Evolutionary conservation across 2,113 vertebrate species (phyloP).

Genomic region (Channa argus): DNA sequence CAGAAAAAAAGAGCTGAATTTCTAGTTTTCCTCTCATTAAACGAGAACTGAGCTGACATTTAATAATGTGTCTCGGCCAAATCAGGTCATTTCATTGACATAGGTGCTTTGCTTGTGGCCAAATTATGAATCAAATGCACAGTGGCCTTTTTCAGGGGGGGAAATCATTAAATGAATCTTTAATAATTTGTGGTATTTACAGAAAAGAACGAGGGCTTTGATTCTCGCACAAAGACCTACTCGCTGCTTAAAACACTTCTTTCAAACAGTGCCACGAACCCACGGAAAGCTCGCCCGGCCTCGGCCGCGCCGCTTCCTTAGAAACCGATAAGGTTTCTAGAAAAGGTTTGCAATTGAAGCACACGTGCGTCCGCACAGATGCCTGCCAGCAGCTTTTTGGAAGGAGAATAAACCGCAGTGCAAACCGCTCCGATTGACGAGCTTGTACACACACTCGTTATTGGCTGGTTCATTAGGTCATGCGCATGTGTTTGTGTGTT

Average conservation of each 20-base stretch:
- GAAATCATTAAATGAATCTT: background rate
- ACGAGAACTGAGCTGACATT: slow-evolving; percentile 21
- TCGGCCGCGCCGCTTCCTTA: background rate
- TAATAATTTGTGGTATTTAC: slow-evolving; percentile 16
- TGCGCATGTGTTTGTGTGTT: slow-evolving; percentile 26
- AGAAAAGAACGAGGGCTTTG: slow-evolving; percentile 2
- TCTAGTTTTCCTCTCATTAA: slow-evolving; percentile 5
- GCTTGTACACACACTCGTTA: slow-evolving; percentile 33
- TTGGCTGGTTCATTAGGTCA: slow-evolving; percentile 44
- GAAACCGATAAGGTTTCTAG: background rate
- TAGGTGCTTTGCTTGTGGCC: slow-evolving; percentile 15
- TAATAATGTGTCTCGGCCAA: slow-evolving; percentile 23
- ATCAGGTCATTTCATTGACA: slow-evolving; percentile 25
- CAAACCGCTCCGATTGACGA: slow-evolving; percentile 30
- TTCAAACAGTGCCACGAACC: slow-evolving; percentile 8
- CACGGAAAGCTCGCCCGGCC: background rate
- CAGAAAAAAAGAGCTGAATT: background rate
- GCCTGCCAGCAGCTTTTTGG: slow-evolving; percentile 33
- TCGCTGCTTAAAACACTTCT: background rate
- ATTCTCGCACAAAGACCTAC: slow-evolving; percentile 6
- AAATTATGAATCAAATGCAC: slow-evolving; percentile 46
- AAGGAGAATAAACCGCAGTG: slow-evolving; percentile 21
- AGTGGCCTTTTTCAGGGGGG: background rate
- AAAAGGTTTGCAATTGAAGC: slow-evolving; percentile 7
- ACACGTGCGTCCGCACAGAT: slow-evolving; percentile 5